phyloP scores from a whole-genome alignment of 2,888 invertebrate species.

The Eristalis tenax region DNA sequence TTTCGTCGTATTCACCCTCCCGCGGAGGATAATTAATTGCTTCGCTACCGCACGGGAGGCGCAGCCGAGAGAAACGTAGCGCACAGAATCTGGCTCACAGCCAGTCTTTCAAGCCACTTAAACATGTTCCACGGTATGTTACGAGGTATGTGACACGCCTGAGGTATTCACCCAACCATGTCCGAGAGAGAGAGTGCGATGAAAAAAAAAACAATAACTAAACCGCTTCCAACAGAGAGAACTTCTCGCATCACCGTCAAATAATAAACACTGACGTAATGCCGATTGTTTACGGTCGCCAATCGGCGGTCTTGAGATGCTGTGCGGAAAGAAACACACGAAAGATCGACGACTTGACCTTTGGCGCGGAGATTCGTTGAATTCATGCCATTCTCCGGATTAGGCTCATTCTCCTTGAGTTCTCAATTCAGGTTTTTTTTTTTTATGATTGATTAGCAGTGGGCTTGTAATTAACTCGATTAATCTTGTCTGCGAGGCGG shows the following conservation, averaged over 20 bases:
- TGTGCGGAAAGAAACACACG: background rate
- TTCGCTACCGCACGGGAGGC: background rate
- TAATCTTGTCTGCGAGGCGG: background rate
- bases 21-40: conserved; percentile 26
- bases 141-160: conserved; percentile 43
- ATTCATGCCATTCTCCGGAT: background rate
- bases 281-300: conserved; percentile 2
- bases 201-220: conserved; percentile 6
- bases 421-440: background rate
- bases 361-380: background rate
- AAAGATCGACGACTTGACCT: conserved; percentile 3
- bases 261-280: conserved; percentile 61
- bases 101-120: conserved; percentile 21
- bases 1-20: background rate
- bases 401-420: background rate
- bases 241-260: conserved; percentile 27
- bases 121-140: conserved; percentile 22
- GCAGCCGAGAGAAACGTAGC: background rate
- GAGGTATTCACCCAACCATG: conserved; percentile 40
- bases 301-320: background rate
- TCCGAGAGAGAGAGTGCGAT: background rate
- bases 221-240: background rate
- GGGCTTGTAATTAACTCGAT: conserved; percentile 5
- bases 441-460: conserved; percentile 25
- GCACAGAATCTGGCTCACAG: conserved; percentile 41